A percentile compares a stretch with the other conserved stretches of the same genome.
Conservation (phyloP, 1,140 invertebrate genomes). For the Mesaphorura yosii region DNA sequence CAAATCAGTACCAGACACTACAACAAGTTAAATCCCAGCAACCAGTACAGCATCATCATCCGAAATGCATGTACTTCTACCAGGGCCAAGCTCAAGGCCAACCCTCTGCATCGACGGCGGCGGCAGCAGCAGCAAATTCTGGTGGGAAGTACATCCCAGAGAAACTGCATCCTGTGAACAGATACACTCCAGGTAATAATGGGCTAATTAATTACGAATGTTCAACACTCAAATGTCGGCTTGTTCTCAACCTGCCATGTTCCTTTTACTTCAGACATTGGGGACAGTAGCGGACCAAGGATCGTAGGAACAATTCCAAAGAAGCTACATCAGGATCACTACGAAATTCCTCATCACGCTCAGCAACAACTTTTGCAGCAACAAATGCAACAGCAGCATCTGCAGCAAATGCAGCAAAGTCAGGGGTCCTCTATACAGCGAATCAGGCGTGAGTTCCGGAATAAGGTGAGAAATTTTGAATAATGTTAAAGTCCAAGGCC, state of each 20-base stretch:
- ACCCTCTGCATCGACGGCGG: neutral
- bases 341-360: slow-evolving; percentile 37
- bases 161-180: slow-evolving; percentile 29
- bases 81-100: slow-evolving; percentile 15
- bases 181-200: slow-evolving; percentile 29
- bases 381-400: slow-evolving; percentile 38
- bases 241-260: too few relatives aligned
- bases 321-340: slow-evolving; percentile 31
- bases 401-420: slow-evolving; percentile 25
- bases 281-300: slow-evolving; percentile 36
- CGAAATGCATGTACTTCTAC: slow-evolving; percentile 31
- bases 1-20: neutral
- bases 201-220: neutral
- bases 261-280: slow-evolving; percentile 22
- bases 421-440: too few relatives aligned
- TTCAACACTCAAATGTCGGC: too few relatives aligned
- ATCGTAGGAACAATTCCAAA: slow-evolving; percentile 70
- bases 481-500: slow-evolving; percentile 25
- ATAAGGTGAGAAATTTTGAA: slow-evolving; percentile 38
- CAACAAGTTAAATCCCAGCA: too few relatives aligned
- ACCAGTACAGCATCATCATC: slow-evolving; percentile 29
- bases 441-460: slow-evolving; percentile 33
- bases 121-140: neutral
- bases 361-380: slow-evolving; percentile 35
- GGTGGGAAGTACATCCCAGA: slow-evolving; percentile 30